Conservation (phyloP, 2,888 invertebrate genomes). For the Ophonus ardosiacus region DNA sequence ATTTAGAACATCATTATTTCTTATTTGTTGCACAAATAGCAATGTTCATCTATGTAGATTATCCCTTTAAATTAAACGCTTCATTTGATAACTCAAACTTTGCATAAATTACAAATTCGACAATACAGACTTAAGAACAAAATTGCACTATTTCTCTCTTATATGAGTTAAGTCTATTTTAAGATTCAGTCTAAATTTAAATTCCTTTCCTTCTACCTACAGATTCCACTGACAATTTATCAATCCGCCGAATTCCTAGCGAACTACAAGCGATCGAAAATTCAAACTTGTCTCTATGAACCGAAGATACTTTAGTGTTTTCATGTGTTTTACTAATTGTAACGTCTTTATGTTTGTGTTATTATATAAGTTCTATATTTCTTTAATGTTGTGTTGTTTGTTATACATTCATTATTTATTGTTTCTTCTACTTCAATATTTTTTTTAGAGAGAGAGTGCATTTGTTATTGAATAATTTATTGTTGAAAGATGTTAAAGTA, state of each 20-base stretch:
- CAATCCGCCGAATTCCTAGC: conserved; percentile 61
- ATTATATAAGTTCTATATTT: conserved; percentile 20
- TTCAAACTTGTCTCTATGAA: conserved; percentile 47
- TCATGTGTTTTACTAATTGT: conserved; percentile 30
- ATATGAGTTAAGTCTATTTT: not conserved
- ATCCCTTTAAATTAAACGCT: no score
- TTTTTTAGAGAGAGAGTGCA: not conserved
- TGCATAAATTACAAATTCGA: not conserved
- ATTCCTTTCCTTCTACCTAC: conserved; percentile 27
- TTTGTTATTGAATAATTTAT: conserved; percentile 15
- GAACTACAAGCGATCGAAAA: conserved; percentile 62
- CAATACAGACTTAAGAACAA: not conserved
- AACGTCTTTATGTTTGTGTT: conserved; percentile 37
- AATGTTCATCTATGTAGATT: no score
- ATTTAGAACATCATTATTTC: no score
- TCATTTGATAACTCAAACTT: no score
- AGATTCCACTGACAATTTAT: conserved; percentile 61
- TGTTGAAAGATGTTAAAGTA: conserved; percentile 26
- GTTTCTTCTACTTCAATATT: not conserved
- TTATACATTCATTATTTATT: conserved; percentile 6
- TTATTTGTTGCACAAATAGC: no score
- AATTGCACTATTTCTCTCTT: not conserved
- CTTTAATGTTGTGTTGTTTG: conserved; percentile 26
- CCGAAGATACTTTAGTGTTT: conserved; percentile 23
- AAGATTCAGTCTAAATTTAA: not conserved